Evolutionary conservation across 2,888 invertebrate genomes (phyloP).

Genomic region (Crematogaster levior): DNA sequence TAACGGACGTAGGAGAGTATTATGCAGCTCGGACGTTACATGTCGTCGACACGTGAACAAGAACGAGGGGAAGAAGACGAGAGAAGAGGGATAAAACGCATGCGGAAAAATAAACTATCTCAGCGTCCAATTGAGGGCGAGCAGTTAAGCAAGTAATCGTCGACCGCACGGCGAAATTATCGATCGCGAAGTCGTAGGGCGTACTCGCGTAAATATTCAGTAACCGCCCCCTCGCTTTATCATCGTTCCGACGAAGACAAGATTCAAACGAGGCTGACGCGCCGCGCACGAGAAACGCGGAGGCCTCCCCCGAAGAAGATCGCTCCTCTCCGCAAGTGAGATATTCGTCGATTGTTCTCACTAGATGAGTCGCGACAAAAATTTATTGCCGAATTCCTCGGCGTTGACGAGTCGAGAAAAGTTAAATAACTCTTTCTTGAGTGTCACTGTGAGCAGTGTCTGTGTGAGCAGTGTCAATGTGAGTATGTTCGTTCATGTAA

Average conservation of each 20-base stretch:
- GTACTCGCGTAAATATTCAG: constrained; percentile 72
- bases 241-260: constrained; percentile 67
- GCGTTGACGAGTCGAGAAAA: constrained; percentile 60
- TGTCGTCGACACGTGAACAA: constrained; percentile 20
- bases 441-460: background rate
- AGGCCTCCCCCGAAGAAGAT: constrained; percentile 25
- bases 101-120: constrained; percentile 62
- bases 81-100: constrained; percentile 47
- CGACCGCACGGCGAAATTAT: constrained; percentile 39
- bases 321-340: constrained; percentile 37
- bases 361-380: constrained; percentile 52
- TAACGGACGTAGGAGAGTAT: constrained; percentile 7
- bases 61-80: background rate
- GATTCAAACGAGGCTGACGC: constrained; percentile 72
- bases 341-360: constrained; percentile 47
- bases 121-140: constrained; percentile 61
- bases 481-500: background rate
- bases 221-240: constrained; percentile 69
- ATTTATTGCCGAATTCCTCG: constrained; percentile 41
- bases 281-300: constrained; percentile 60
- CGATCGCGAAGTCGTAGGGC: constrained; percentile 36
- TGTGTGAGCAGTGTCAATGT: background rate
- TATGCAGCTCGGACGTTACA: background rate
- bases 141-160: constrained; percentile 53
- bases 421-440: constrained; percentile 24